Evolutionary conservation across 2,888 invertebrate species (phyloP).

Genomic region (Biston stratarius): DNA sequence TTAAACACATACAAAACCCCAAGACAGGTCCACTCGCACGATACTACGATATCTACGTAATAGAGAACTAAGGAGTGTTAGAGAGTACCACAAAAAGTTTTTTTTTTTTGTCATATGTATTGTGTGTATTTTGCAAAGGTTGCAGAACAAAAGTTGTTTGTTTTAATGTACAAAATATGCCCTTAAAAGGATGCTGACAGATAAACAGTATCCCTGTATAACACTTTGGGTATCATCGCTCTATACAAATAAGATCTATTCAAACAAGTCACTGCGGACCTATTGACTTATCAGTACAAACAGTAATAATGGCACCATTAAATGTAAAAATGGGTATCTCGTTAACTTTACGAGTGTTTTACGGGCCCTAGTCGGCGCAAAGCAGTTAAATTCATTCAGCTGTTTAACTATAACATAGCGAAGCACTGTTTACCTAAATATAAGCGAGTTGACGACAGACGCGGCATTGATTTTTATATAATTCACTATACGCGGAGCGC

Average conservation of each 20-base stretch:
- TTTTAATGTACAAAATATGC: too few relatives aligned
- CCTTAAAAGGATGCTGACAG: too few relatives aligned
- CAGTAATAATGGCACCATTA: conserved; percentile 60
- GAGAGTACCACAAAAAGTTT: too few relatives aligned
- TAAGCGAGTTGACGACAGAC: conserved; percentile 7
- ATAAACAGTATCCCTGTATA: too few relatives aligned
- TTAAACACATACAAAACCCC: too few relatives aligned
- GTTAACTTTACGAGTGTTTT: conserved; percentile 64
- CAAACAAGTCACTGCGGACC: conserved; percentile 24
- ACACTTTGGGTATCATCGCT: too few relatives aligned
- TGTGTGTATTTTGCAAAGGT: too few relatives aligned
- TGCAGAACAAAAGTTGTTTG: too few relatives aligned
- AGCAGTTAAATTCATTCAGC: conserved; percentile 59
- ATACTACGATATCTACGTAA: too few relatives aligned
- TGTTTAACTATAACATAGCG: conserved; percentile 48
- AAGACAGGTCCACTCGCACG: too few relatives aligned
- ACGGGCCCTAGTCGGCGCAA: conserved; percentile 54
- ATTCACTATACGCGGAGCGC: neutral
- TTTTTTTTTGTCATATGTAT: too few relatives aligned
- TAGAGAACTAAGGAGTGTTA: too few relatives aligned
- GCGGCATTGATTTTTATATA: conserved; percentile 7
- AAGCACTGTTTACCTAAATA: conserved; percentile 17
- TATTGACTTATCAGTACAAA: conserved; percentile 47
- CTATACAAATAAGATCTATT: conserved; percentile 13
- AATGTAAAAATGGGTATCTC: conserved; percentile 50